Base-by-base conservation (phyloP, 2,113 vertebrate species). In the Erythrocercus mccallii region DNA sequence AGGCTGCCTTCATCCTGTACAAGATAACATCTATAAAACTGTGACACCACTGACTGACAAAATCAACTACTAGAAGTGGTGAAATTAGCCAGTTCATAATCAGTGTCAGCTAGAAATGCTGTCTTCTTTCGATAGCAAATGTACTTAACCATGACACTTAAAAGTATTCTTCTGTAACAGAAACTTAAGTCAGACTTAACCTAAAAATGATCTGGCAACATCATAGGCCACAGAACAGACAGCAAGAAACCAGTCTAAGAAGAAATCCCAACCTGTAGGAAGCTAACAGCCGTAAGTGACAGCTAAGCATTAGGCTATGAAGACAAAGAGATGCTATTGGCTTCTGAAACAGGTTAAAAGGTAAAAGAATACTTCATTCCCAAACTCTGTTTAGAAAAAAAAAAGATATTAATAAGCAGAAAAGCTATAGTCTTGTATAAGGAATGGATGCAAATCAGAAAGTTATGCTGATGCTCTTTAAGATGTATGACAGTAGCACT, bases 121-220 rank as follows among this genome's bases (percentile, higher is more conserved):
- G 27, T 20, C 42, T 27, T 78, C 54, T 65, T 65, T 57, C 53
- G 45, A 56, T 3, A 80, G 37, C 15, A 94, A 66, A 51, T 2
- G 28, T 56, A 47, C 48, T 42, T 71, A 40, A 72, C 48, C 24
- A 15, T 60, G 42, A 78, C 86, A 91, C 58, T 82, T 40, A 31
- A 21, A 91, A 69, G 50, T 42, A 45, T 25, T 83, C 47, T 47
- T 94, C 37, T 33, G 30, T 54, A 91, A 86, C 77, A 92, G 44
- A 87, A 88, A 58, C 25, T 87, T 54, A 74, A 90, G 69, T 83
- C 64, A 66, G 65, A 71, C 72, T 68, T 58, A 50, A 88, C 45
- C 70, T 93, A 82, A 78, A 92, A 91, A 90, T 69, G 48, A 61
- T 60, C 84, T 85, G 66, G 60, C 81, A 94, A 88, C 66, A 64